Conservation (phyloP, 2,113 vertebrate species). For the Neogale vison region DNA sequence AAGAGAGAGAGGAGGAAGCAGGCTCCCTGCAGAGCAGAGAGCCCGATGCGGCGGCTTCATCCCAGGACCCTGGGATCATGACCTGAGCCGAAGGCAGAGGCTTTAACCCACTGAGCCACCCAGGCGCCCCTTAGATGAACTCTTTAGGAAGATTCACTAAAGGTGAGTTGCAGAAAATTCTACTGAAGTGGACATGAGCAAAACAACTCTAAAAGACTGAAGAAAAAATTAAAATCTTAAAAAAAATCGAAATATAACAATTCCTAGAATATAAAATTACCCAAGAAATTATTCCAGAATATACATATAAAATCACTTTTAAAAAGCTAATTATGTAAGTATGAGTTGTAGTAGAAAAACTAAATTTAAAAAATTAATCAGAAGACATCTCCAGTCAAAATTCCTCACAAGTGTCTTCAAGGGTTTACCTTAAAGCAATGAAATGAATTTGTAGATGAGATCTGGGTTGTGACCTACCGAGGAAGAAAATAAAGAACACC, state of each 20-base stretch:
- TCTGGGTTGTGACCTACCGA: neutral
- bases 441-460: conserved; percentile 8
- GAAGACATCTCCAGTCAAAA: neutral
- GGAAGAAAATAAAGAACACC: neutral
- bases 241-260: neutral
- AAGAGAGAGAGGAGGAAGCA: too few species aligned
- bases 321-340: neutral
- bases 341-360: neutral
- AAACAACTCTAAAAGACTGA: neutral
- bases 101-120: too few species aligned
- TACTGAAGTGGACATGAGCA: neutral
- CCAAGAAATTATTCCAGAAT: neutral
- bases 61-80: too few species aligned
- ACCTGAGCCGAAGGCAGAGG: too few species aligned
- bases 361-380: neutral
- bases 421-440: neutral
- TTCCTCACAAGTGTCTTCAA: neutral
- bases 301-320: neutral
- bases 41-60: too few species aligned
- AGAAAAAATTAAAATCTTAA: neutral
- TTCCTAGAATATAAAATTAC: neutral
- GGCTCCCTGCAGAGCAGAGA: too few species aligned
- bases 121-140: neutral
- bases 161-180: neutral
- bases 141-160: neutral